These are phyloP conservation scores for Betta splendens DNA, from an alignment of 2,797 vertebrate species.

Conservation along the genomic window DNA sequence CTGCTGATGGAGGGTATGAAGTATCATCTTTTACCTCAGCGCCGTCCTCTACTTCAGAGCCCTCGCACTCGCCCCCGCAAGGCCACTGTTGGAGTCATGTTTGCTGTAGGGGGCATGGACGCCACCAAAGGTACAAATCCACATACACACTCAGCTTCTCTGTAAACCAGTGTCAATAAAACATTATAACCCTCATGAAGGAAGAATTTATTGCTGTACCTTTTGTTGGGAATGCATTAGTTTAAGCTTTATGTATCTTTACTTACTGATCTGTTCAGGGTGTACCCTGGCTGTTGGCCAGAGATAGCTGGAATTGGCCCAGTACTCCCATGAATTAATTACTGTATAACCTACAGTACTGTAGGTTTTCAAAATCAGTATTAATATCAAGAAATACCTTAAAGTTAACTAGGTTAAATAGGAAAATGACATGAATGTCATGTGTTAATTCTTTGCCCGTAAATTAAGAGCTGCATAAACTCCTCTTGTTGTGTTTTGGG, in stretches of 20 bases:
- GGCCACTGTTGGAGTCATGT: slow-evolving; percentile 94
- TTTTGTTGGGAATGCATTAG: too few relatives aligned
- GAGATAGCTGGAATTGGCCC: too few relatives aligned
- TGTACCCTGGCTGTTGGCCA: too few relatives aligned
- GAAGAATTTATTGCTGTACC: background rate
- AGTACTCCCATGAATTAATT: too few relatives aligned
- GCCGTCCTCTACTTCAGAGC: slow-evolving; percentile 92
- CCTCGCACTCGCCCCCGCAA: slow-evolving; percentile 95
- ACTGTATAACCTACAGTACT: too few relatives aligned
- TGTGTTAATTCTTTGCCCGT: too few relatives aligned
- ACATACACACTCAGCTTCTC: background rate
- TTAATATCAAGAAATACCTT: too few relatives aligned
- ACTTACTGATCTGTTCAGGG: too few relatives aligned
- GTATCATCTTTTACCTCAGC: slow-evolving; percentile 96
- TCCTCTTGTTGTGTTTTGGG: background rate
- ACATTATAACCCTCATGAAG: background rate
- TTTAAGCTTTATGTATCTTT: too few relatives aligned
- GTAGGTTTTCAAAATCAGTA: too few relatives aligned
- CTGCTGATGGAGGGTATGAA: slow-evolving; percentile 99
- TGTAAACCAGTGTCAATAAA: background rate
- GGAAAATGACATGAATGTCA: too few relatives aligned
- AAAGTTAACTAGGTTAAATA: too few relatives aligned
- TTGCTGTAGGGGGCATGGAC: slow-evolving; percentile 97
- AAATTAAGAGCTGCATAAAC: background rate
- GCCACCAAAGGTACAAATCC: slow-evolving; percentile 91